These are phyloP conservation scores for Molorchus minor DNA, from an alignment of 2,888 invertebrate species.

Conservation along the genomic window DNA sequence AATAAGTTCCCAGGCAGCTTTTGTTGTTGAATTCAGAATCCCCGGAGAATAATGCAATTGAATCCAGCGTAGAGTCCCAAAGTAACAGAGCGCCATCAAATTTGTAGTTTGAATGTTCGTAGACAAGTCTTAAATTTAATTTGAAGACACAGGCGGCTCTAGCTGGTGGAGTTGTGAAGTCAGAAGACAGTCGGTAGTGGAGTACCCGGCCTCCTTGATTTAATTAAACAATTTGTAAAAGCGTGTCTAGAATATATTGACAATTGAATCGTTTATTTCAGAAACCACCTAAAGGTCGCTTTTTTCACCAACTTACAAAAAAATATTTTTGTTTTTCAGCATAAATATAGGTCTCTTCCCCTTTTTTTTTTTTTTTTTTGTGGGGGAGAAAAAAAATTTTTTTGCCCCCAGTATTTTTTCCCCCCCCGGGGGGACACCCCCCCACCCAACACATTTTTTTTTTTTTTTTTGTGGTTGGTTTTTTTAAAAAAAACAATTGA, in stretches of 20 bases:
- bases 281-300: too few species aligned
- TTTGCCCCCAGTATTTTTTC: too few species aligned
- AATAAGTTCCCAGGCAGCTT: slow-evolving; percentile 30
- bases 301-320: too few species aligned
- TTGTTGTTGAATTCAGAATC: slow-evolving; percentile 35
- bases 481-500: too few species aligned
- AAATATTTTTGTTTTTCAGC: too few species aligned
- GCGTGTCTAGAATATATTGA: slow-evolving; percentile 61
- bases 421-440: too few species aligned
- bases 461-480: too few species aligned
- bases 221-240: slow-evolving; percentile 63
- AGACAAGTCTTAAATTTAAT: slow-evolving; percentile 55
- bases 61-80: slow-evolving; percentile 36
- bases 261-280: too few species aligned
- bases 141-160: slow-evolving; percentile 51
- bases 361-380: too few species aligned
- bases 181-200: slow-evolving; percentile 48
- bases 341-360: too few species aligned
- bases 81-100: slow-evolving; percentile 38
- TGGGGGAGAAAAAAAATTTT: too few species aligned
- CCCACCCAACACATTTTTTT: too few species aligned
- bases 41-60: slow-evolving; percentile 41
- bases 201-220: slow-evolving; percentile 54
- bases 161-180: slow-evolving; percentile 46
- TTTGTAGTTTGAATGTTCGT: slow-evolving; percentile 43